phyloP scores from a whole-genome alignment of 2,888 invertebrate genomes.

The Timema podura region DNA sequence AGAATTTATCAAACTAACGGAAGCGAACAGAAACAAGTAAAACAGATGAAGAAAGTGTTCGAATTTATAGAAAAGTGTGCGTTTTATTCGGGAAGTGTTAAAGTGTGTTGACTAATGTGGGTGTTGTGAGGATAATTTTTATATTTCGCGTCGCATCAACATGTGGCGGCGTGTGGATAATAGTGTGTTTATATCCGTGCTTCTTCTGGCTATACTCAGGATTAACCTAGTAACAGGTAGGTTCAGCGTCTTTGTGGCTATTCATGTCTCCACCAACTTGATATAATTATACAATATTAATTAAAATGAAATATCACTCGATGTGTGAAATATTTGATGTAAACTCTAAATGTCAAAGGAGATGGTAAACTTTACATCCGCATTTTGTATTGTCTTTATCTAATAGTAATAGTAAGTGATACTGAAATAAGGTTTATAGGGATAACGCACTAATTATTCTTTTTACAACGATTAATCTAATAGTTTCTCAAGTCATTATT shows the following conservation, averaged over 20 bases:
- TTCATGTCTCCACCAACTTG: no score
- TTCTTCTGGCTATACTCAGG: constrained; percentile 22
- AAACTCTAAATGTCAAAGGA: no score
- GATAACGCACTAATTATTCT: no score
- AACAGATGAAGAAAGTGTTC: not conserved
- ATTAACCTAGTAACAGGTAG: constrained; percentile 24
- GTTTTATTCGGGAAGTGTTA: constrained; percentile 22
- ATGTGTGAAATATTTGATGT: no score
- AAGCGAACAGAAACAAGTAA: constrained; percentile 13
- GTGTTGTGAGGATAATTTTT: constrained; percentile 21
- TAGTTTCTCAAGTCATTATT: no score
- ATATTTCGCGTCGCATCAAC: constrained; percentile 19
- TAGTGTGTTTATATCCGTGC: constrained; percentile 23
- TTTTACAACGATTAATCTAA: no score
- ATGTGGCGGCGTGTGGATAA: constrained; percentile 28
- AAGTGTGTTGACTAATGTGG: constrained; percentile 26
- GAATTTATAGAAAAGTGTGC: constrained; percentile 7
- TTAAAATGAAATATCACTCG: no score
- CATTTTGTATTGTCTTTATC: no score
- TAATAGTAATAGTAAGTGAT: no score
- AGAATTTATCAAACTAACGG: constrained; percentile 11
- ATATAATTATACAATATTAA: no score
- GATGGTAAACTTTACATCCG: no score
- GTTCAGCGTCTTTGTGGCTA: not conserved
- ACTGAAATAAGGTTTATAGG: no score